These are phyloP conservation scores for Pachliopta kotzebuea DNA, from an alignment of 2,888 invertebrate species.

Conservation along the genomic window DNA sequence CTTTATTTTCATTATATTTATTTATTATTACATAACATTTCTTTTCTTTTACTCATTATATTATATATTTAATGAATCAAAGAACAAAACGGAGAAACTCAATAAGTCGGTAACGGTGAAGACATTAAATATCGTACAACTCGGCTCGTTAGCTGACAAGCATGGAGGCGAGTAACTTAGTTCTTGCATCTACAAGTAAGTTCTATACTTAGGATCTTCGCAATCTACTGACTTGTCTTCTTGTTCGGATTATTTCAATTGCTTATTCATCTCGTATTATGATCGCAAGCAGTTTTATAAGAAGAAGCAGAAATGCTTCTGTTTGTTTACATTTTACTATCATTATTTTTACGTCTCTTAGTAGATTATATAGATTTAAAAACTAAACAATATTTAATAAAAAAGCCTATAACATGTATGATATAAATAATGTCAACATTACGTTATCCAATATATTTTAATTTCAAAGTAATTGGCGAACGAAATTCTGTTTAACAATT, in stretches of 20 bases:
- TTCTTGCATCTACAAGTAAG: constrained; percentile 6
- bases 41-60: too few species aligned
- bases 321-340: too few species aligned
- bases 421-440: too few species aligned
- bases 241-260: constrained; percentile 19
- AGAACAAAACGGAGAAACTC: neutral
- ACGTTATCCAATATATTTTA: neutral
- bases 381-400: too few species aligned
- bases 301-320: neutral
- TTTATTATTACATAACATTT: too few species aligned
- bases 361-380: too few species aligned
- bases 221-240: constrained; percentile 24
- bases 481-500: constrained; percentile 1
- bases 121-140: constrained; percentile 29
- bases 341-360: too few species aligned
- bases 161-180: constrained; percentile 1
- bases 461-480: neutral
- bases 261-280: constrained; percentile 2
- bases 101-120: neutral
- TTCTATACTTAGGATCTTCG: constrained; percentile 14
- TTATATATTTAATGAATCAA: neutral
- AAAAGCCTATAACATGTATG: too few species aligned
- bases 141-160: constrained; percentile 37
- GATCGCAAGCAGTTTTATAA: neutral
- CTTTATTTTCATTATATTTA: too few species aligned